Evolutionary conservation across 1,140 invertebrate genomes (phyloP), one percentile per base, ranked within the genome.

Genomic region (Drosophila erecta): DNA sequence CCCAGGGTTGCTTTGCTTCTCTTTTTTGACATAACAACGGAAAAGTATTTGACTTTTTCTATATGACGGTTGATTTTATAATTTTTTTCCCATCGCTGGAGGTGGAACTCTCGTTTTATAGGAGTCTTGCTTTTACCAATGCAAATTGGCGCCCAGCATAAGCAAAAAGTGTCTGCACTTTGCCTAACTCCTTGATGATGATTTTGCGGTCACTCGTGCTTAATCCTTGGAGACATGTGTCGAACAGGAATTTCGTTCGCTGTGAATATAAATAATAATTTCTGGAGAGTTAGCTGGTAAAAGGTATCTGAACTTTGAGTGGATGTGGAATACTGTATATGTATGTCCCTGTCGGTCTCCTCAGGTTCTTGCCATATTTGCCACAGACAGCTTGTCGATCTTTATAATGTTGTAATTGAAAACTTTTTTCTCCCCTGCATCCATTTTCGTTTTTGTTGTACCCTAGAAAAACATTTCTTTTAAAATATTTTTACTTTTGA

Each of bases 371-470:
- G 59, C 72, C 73, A 89, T 81, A 89, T 91, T 76, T 91, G 80
- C 81, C 75, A 81, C 67, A 91, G 89, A 91, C 89, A 91, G 84
- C 85, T 91, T 91, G 89, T 91, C 89, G 84, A 91, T 91, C 89
- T 91, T 91, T 89, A 91, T 91, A 91, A 91, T 90, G 84, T 85
- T 89, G 89, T 91, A 91, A 91, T 91, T 91, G 89, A 91, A 91
- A 91, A 90, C 80, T 87, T 87, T 85, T 89, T 60, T 54, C 64
- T 40, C 35, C 24, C 70, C 24, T 46, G 35, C 24, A 22, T 33
- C n/a, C 72, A 20, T 33, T 57, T 37, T 69, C 66, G 61, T 55
- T 66, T 40, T 67, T 57, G 67, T 57, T 71, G 43, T 49, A 44
- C 44, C 44, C 53, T 50, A 72, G 54, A 72, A 73, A 76, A 79